Evolutionary conservation across 2,113 vertebrate species (phyloP).

Genomic region (Odobenus rosmarus): DNA sequence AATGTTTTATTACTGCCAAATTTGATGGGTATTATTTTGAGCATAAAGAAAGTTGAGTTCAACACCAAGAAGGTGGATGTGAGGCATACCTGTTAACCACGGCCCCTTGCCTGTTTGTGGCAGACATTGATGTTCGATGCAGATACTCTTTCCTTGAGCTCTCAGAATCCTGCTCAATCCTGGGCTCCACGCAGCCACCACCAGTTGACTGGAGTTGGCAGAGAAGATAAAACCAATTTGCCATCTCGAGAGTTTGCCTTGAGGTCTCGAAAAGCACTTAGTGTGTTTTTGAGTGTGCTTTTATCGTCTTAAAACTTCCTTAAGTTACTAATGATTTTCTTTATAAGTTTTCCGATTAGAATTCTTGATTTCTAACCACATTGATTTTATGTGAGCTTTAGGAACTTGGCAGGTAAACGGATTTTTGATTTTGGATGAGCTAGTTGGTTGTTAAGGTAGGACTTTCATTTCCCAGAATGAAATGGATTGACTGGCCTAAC

Average conservation of each 20-base stretch:
- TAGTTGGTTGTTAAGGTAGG: not conserved
- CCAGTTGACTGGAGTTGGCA: not conserved
- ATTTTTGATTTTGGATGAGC: slow-evolving; percentile 10
- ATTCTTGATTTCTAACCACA: slow-evolving; percentile 5
- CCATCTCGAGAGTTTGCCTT: slow-evolving; percentile 23
- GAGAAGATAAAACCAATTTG: slow-evolving; percentile 6
- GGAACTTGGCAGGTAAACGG: slow-evolving; percentile 17
- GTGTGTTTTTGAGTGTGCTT: not conserved
- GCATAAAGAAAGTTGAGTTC: not conserved
- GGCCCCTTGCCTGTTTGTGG: not conserved
- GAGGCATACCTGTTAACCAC: not conserved
- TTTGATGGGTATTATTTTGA: not conserved
- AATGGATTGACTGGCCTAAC: not conserved
- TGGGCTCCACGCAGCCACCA: not conserved
- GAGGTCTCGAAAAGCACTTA: not conserved
- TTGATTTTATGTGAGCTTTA: not conserved
- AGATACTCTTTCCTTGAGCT: not conserved
- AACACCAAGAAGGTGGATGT: not conserved
- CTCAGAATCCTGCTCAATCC: not conserved
- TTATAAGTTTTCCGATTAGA: slow-evolving; percentile 23
- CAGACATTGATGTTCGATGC: not conserved
- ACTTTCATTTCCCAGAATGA: slow-evolving; percentile 26
- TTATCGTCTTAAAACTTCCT: not conserved
- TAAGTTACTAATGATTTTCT: slow-evolving; percentile 7
- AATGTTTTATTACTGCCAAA: not conserved